These are phyloP conservation scores for Perizoma flavofasciatum DNA, from an alignment of 2,888 invertebrate genomes.

Conservation along the genomic window DNA sequence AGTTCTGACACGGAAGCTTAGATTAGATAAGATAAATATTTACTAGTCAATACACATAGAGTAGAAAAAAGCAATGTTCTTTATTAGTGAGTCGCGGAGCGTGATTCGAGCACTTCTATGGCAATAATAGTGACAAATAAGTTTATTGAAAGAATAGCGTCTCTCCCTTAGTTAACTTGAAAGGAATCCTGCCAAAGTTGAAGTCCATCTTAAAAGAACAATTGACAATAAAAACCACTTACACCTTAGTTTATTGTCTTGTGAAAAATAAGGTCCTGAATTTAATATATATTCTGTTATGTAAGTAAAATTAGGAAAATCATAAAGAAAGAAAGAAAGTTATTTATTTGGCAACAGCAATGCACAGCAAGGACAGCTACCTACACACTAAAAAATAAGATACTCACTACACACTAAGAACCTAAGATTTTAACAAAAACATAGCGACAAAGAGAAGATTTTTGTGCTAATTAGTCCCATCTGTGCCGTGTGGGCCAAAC, in stretches of 20 bases:
- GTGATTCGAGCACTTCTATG: not conserved
- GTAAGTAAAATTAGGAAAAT: no score
- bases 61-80: slow-evolving; percentile 22
- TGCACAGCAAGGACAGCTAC: no score
- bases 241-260: slow-evolving; percentile 40
- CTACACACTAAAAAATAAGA: no score
- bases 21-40: slow-evolving; percentile 5
- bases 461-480: no score
- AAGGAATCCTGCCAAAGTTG: slow-evolving; percentile 51
- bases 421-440: no score
- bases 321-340: no score
- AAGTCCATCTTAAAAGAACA: slow-evolving; percentile 46
- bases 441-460: no score
- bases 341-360: no score
- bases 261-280: not conserved
- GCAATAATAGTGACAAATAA: not conserved
- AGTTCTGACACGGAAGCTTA: no score
- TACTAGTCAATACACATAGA: slow-evolving; percentile 24
- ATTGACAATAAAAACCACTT: slow-evolving; percentile 53
- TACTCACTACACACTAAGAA: no score
- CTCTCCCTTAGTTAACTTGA: slow-evolving; percentile 26
- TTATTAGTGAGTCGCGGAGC: slow-evolving; percentile 5
- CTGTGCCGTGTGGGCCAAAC: no score
- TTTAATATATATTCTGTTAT: not conserved
- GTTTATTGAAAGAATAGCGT: slow-evolving; percentile 1